Base-by-base conservation (phyloP, 2,113 vertebrate genomes). In the Serilophus lunatus region DNA sequence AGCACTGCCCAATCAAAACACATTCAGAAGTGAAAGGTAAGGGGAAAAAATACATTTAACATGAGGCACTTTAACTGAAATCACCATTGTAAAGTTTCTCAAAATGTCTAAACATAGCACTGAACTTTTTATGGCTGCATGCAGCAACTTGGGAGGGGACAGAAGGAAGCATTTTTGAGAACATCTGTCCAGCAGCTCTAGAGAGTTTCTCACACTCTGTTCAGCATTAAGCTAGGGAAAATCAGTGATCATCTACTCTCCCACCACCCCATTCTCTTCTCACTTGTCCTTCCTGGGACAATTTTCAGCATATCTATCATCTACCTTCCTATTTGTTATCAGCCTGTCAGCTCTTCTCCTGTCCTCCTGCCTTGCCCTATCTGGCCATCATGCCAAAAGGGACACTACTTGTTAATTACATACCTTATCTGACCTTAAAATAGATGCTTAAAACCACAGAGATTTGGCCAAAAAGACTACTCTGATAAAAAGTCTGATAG, bases 81-180 rank as follows among this genome's bases (percentile, higher is more conserved):
- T 15, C 0, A 0, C 5, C 9, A 2, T 9, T 71, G 44, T 68
- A 20, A 79, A 49, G n/a, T 42, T 91, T 56, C 49, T 87, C 26
- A 75, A 69, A 78, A 84, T 12, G 23, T 54, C 72, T 75, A 78
- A 81, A 78, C 38, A 24, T 28, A 78, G 51, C 47, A 24, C 64
- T 44, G 35, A 77, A 33, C 28, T 29, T 79, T 86, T 45, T 53
- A 38, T 26, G 45, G 42, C 33, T 85, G 61, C 70, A 23, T 12
- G 33, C 4, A 56, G 26, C 25, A 77, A 47, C 26, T 28, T 0
- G 47, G 38, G 29, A 93, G 47, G n/a, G 31, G 66, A 47, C 13
- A 8, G 26, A 72, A 14, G 12, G 36, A 81, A 59, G 33, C 22
- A 44, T 53, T 94, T 90, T 36, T 56, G 40, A 93, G 82, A 92